Conservation (phyloP, 2,113 vertebrate genomes). For the Uropsilus gracilis region DNA sequence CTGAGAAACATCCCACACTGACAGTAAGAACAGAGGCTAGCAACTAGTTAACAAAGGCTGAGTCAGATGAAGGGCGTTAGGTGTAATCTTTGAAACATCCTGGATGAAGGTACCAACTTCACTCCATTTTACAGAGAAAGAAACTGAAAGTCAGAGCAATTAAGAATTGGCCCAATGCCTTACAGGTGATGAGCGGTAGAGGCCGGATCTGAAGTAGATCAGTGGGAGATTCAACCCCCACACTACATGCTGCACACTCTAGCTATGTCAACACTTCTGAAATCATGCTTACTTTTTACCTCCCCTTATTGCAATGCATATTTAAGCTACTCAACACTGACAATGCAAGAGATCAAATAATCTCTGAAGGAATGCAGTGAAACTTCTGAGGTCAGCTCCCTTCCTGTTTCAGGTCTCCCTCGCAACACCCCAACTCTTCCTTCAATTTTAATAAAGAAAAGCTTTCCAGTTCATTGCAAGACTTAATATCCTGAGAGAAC, state of each 20-base stretch:
- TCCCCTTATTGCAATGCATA: background rate
- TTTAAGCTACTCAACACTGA: background rate
- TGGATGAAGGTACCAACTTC: background rate
- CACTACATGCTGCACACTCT: background rate
- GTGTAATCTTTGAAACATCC: background rate
- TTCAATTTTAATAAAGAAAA: conserved; percentile 68
- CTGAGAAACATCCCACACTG: background rate
- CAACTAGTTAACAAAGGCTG: background rate
- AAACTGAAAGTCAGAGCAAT: too few species aligned
- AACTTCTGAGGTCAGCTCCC: conserved; percentile 41
- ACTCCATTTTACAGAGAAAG: background rate
- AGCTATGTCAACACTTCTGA: background rate
- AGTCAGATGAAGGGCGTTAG: background rate
- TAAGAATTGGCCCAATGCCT: background rate
- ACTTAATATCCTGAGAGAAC: conserved; percentile 76
- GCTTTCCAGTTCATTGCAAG: conserved; percentile 63
- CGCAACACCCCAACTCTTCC: conserved; percentile 68
- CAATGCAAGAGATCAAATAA: conserved; percentile 30
- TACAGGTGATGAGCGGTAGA: background rate
- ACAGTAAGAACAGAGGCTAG: background rate
- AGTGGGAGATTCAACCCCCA: background rate
- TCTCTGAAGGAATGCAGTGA: conserved; percentile 17
- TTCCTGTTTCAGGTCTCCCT: conserved; percentile 59
- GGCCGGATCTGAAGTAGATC: background rate
- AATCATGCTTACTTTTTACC: background rate